Evolutionary conservation across 2,888 invertebrate species (phyloP).

Genomic region (Prosapia bicincta): DNA sequence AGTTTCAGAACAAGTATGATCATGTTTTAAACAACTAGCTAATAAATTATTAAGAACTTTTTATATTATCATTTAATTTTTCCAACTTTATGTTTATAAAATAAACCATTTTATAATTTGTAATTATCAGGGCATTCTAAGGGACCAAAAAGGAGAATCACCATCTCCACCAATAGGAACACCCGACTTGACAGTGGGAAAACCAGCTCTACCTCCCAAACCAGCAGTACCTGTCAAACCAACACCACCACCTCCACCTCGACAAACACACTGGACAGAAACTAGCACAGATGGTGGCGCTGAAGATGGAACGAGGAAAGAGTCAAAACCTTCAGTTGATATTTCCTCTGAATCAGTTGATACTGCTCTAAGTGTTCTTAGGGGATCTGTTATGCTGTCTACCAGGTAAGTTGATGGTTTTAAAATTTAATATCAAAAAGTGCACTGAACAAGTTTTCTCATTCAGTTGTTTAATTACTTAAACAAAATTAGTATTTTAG

Average conservation of each 20-base stretch:
- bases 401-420: slow-evolving; percentile 25
- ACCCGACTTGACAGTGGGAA: slow-evolving; percentile 52
- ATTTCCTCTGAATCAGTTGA: slow-evolving; percentile 31
- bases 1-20: too few species aligned
- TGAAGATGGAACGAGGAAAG: neutral
- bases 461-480: too few species aligned
- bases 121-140: slow-evolving; percentile 33
- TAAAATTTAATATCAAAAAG: too few species aligned
- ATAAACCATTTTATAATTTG: too few species aligned
- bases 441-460: too few species aligned
- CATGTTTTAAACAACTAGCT: too few species aligned
- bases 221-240: slow-evolving; percentile 58
- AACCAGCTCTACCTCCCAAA: slow-evolving; percentile 81
- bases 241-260: slow-evolving; percentile 52
- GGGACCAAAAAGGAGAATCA: slow-evolving; percentile 29
- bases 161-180: slow-evolving; percentile 55
- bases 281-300: neutral
- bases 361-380: slow-evolving; percentile 29
- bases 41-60: too few species aligned
- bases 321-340: slow-evolving; percentile 10
- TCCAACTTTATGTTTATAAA: too few species aligned
- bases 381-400: slow-evolving; percentile 17
- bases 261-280: slow-evolving; percentile 44
- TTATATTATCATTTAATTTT: too few species aligned
- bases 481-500: too few species aligned